These are phyloP conservation scores for Yoshiicerus persimilis DNA, from an alignment of 1,140 invertebrate species.

Conservation along the genomic window DNA sequence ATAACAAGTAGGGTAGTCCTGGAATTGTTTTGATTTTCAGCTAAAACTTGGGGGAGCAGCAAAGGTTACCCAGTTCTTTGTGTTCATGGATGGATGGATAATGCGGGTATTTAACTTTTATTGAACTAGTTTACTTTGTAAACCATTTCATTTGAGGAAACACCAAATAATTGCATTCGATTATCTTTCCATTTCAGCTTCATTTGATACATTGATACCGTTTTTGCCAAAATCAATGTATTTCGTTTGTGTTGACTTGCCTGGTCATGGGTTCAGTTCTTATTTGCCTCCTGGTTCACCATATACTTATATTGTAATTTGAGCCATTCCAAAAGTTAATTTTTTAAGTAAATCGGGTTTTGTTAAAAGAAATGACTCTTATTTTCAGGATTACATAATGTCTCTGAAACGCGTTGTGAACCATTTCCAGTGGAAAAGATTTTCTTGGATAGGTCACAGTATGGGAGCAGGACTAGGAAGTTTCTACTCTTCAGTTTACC, in stretches of 20 bases:
- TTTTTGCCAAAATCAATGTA: constrained; percentile 63
- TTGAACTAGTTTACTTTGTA: too few species aligned
- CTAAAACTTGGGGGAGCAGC: constrained; percentile 36
- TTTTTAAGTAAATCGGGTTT: too few species aligned
- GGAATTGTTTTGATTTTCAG: not conserved
- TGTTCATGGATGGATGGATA: constrained; percentile 56
- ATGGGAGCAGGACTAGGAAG: constrained; percentile 40
- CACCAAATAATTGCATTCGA: too few species aligned
- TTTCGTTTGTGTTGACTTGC: constrained; percentile 67
- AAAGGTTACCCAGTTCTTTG: constrained; percentile 43
- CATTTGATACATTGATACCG: constrained; percentile 64
- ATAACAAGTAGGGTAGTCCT: too few species aligned
- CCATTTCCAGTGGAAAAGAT: constrained; percentile 37
- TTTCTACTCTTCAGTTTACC: constrained; percentile 26
- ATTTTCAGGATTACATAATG: constrained; percentile 27
- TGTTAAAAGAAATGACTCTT: too few species aligned
- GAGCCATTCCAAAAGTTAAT: not conserved
- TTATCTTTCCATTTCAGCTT: constrained; percentile 14
- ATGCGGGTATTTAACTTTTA: constrained; percentile 59
- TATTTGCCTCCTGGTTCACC: constrained; percentile 61
- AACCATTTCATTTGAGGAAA: too few species aligned
- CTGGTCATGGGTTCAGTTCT: constrained; percentile 69
- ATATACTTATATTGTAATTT: constrained; percentile 59
- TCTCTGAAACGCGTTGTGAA: constrained; percentile 17
- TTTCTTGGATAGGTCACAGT: constrained; percentile 36